Evolutionary conservation across 2,113 vertebrate genomes (phyloP), one percentile per base, ranked within the genome.

Genomic region (Callopanchax toddi): DNA sequence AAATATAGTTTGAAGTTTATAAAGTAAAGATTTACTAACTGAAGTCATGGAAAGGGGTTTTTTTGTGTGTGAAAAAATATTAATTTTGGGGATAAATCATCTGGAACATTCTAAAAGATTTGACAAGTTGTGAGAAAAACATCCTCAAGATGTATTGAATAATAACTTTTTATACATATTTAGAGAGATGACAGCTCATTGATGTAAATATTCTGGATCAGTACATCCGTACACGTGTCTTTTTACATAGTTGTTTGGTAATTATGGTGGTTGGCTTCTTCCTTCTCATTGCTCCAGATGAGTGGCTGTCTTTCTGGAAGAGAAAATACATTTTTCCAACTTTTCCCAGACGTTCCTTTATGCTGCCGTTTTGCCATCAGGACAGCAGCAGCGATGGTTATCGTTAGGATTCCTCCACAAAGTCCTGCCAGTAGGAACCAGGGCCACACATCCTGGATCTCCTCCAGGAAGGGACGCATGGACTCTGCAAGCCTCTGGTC

Each of bases 371-470:
- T 81, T 8, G 51, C 49, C 1, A 25, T 57, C 0, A 59, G 3
- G 18, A 71, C 26, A 0, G 78, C 52, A 0, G 71, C 83, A 0
- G 72, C 78, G 3, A 92, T 13, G 6, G 69, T 9, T 4, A 76
- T 73, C 0, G 92, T 67, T 4, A 94, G 6, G 0, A 92, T 15
- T 0, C 89, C 93, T 3, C 97, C 96, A 1, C 91, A 29, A 15
- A 94, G 36, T 0, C 87, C 94, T 0, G 95, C 93, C 6, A 93
- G 91, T 0, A 95, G 26, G 48, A 98, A 64, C 96, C 95, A 97
- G 0, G 81, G 82, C 97, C 97, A 98, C 74, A 94, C 85, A 15
- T 78, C 87, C 46, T 64, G 80, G 10, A 94, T 80, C 76, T 93
- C 91, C 43, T 97, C 91, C 50, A 98, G 81, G 67, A 93, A 95